Conservation (phyloP, 2,888 invertebrate species). For the Laspeyria flexula region DNA sequence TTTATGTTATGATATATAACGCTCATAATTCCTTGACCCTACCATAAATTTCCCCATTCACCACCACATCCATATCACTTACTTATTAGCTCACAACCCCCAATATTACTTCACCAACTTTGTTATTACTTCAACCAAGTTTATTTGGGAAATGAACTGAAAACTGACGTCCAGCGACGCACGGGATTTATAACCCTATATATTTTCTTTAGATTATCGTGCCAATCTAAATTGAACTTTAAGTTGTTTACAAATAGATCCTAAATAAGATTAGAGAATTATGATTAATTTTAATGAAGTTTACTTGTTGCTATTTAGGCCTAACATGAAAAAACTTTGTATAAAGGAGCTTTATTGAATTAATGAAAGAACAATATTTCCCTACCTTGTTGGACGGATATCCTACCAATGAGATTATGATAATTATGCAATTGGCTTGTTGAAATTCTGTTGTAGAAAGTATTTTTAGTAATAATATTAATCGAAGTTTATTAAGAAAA, state of each 20-base stretch:
- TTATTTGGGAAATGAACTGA: constrained; percentile 79
- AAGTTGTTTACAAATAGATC: constrained; percentile 11
- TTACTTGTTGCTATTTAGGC: constrained; percentile 22
- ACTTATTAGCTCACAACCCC: constrained; percentile 26
- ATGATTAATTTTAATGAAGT: constrained; percentile 27
- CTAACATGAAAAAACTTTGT: no score
- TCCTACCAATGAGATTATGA: no score
- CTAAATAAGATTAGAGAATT: not conserved
- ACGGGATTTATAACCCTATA: constrained; percentile 64
- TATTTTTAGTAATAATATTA: no score
- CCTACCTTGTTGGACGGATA: no score
- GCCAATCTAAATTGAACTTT: constrained; percentile 48
- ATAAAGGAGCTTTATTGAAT: constrained; percentile 20
- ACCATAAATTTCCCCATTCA: not conserved
- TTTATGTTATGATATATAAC: not conserved
- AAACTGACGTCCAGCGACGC: constrained; percentile 69
- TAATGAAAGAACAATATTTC: no score
- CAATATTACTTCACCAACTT: constrained; percentile 71
- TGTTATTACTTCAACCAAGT: constrained; percentile 75
- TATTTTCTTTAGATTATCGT: constrained; percentile 30
- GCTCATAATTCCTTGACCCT: not conserved
- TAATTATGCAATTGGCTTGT: no score
- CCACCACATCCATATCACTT: constrained; percentile 43
- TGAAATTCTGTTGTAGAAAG: no score
- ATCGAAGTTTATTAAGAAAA: no score